These are phyloP conservation scores for Adineta ricciae DNA, from an alignment of 2,888 invertebrate genomes.

Conservation along the genomic window DNA sequence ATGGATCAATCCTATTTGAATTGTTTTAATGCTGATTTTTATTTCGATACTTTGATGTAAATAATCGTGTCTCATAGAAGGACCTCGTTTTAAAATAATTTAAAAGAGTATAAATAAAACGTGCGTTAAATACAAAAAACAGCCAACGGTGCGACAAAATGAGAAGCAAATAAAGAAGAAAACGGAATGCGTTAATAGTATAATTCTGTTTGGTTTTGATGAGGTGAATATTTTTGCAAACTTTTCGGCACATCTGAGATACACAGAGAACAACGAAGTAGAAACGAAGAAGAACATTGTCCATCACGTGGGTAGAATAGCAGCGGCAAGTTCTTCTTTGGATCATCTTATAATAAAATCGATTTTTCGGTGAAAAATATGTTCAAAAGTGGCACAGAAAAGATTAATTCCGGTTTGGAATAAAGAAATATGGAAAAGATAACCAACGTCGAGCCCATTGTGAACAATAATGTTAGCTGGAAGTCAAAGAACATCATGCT, in stretches of 20 bases:
- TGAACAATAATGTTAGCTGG: constrained; percentile 72
- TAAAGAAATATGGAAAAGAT: constrained; percentile 89
- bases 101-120: too few relatives aligned
- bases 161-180: too few relatives aligned
- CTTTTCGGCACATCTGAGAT: neutral
- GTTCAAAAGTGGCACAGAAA: neutral
- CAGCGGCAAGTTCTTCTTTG: too few relatives aligned
- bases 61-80: too few relatives aligned
- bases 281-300: neutral
- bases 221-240: neutral
- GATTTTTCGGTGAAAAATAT: neutral
- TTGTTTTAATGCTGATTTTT: too few relatives aligned
- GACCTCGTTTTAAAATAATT: too few relatives aligned
- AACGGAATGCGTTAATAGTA: too few relatives aligned
- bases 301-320: neutral
- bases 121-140: too few relatives aligned
- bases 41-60: too few relatives aligned
- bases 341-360: neutral
- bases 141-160: too few relatives aligned
- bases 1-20: too few relatives aligned
- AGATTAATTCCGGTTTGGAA: neutral
- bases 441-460: constrained; percentile 72
- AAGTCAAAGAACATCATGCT: constrained; percentile 55
- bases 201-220: too few relatives aligned
- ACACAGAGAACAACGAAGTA: neutral